Percentiles rank a stretch among this genome's conserved stretches.
phyloP scores from a whole-genome alignment of 2,113 vertebrate genomes.

The Acanthisitta chloris region DNA sequence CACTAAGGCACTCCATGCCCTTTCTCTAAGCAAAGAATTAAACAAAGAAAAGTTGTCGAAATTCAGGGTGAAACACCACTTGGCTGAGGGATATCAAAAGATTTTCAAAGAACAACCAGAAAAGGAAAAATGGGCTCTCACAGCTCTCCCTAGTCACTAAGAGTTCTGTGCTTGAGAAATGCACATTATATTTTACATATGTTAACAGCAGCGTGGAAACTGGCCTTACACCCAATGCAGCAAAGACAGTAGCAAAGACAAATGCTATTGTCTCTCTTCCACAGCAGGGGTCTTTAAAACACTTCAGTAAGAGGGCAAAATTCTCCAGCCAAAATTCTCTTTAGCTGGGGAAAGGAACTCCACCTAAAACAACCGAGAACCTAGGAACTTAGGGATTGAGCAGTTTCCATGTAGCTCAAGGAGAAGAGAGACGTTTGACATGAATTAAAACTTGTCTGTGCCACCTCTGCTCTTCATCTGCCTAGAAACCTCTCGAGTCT shows the following conservation, averaged over 20 bases:
- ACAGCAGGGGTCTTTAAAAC: neutral
- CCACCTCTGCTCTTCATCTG: neutral
- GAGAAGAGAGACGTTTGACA: neutral
- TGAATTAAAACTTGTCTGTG: neutral
- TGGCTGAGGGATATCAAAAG: neutral
- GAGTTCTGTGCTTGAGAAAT: neutral
- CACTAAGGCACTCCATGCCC: neutral
- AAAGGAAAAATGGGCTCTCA: neutral
- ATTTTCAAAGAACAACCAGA: neutral
- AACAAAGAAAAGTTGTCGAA: neutral
- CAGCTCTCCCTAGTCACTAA: neutral
- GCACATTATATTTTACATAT: rapidly evolving
- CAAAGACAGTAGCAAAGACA: neutral
- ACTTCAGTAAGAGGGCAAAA: neutral
- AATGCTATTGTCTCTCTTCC: neutral
- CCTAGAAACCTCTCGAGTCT: neutral
- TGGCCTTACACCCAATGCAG: neutral
- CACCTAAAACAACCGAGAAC: neutral
- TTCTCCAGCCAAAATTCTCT: neutral
- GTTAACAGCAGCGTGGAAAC: neutral
- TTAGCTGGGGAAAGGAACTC: neutral
- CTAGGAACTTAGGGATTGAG: neutral
- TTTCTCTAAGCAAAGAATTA: neutral
- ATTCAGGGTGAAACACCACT: neutral
- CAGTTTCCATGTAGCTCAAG: neutral